phyloP scores from a whole-genome alignment of 2,888 invertebrate genomes.

The Melanostoma scalare region DNA sequence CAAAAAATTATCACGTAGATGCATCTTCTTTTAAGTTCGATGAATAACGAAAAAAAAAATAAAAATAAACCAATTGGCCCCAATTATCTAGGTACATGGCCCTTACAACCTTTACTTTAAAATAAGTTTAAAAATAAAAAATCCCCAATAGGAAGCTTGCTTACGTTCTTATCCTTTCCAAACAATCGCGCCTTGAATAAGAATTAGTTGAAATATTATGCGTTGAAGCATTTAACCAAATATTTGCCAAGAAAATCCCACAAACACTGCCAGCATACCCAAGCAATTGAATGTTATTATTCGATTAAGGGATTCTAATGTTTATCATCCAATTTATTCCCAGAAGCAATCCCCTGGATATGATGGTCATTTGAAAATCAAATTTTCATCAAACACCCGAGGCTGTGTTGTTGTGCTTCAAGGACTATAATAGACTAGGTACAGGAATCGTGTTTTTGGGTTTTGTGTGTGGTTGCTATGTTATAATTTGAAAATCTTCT shows the following conservation, averaged over 20 bases:
- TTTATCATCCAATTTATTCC: conserved; percentile 13
- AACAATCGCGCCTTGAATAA: conserved; percentile 19
- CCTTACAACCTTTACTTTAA: too few relatives aligned
- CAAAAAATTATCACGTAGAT: too few relatives aligned
- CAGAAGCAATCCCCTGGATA: not conserved
- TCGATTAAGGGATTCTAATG: conserved; percentile 19
- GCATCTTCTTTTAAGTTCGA: too few relatives aligned
- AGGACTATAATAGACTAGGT: conserved; percentile 1
- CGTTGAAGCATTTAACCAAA: conserved; percentile 14
- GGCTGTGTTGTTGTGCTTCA: conserved; percentile 22
- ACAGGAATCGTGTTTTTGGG: conserved; percentile 9
- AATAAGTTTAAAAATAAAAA: too few relatives aligned
- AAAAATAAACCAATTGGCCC: too few relatives aligned
- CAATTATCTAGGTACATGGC: too few relatives aligned
- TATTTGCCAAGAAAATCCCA: not conserved
- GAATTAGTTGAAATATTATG: conserved; percentile 23
- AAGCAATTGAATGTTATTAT: conserved; percentile 25
- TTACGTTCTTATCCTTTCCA: conserved; percentile 5
- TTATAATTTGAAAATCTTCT: conserved; percentile 22
- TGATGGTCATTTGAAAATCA: conserved; percentile 24
- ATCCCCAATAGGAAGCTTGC: too few relatives aligned
- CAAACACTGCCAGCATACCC: not conserved
- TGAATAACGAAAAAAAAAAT: too few relatives aligned
- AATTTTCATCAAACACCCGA: conserved; percentile 19
- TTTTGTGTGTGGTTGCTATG: conserved; percentile 6